phyloP scores from a whole-genome alignment of 1,140 invertebrate species.

The Panagrolaimus sp. region DNA sequence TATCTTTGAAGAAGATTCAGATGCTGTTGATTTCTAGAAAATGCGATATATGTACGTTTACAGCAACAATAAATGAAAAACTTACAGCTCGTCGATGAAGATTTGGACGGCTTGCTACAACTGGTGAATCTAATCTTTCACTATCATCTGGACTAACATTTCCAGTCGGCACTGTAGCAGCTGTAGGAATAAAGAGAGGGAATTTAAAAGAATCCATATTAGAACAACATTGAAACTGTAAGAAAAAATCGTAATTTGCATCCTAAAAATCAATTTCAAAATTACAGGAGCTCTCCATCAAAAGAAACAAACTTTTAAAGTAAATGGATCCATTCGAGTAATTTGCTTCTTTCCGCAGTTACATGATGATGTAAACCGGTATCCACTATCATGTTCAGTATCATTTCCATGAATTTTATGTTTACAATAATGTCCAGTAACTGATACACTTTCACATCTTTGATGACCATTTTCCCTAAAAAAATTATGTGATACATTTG shows the following conservation, averaged over 20 bases:
- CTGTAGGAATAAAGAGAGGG: not conserved
- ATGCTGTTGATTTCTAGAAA: not conserved
- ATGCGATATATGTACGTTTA: too few relatives aligned
- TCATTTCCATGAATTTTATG: not conserved
- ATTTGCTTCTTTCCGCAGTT: not conserved
- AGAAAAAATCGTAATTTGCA: constrained; percentile 1
- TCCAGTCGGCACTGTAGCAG: too few relatives aligned
- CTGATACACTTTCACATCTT: not conserved
- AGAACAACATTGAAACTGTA: not conserved
- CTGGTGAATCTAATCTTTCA: not conserved
- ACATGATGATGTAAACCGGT: not conserved
- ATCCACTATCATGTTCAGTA: not conserved
- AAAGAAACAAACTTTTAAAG: not conserved
- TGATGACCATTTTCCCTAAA: constrained; percentile 1
- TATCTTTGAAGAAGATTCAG: constrained; percentile 3
- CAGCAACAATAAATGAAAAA: too few relatives aligned
- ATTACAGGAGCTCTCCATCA: too few relatives aligned
- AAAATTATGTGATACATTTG: too few relatives aligned
- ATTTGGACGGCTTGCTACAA: not conserved
- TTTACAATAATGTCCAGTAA: not conserved
- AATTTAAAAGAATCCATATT: not conserved
- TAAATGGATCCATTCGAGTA: constrained; percentile 5
- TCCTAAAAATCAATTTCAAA: not conserved
- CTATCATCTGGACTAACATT: too few relatives aligned
- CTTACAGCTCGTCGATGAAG: not conserved